Conservation (phyloP, 2,113 vertebrate species). For the Heliornis fulica region DNA sequence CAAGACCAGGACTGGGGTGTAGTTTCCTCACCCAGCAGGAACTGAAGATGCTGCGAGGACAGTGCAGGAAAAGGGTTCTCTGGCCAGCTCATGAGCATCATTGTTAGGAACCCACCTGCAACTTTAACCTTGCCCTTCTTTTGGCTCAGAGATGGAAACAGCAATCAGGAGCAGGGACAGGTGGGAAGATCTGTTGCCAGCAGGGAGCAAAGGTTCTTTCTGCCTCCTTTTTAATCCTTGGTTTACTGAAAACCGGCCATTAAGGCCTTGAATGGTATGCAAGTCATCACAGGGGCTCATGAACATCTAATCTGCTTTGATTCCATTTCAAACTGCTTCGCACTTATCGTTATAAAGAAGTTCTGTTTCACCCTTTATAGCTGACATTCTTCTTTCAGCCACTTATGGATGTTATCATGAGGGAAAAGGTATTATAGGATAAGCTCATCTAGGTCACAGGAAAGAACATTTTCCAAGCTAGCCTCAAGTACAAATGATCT, state of each 20-base stretch:
- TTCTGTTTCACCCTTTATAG: background rate
- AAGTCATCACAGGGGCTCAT: background rate
- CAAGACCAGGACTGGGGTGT: background rate
- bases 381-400: background rate
- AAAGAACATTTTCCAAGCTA: slow-evolving; percentile 19
- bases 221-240: background rate
- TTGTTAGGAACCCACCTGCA: background rate
- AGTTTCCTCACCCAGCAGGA: background rate
- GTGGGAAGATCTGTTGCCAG: background rate
- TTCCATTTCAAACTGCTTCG: background rate
- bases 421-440: slow-evolving; percentile 8
- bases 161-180: background rate
- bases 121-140: background rate
- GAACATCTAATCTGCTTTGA: background rate
- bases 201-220: background rate
- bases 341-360: background rate
- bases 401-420: background rate
- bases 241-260: background rate
- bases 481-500: background rate
- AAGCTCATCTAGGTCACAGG: slow-evolving; percentile 8
- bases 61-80: background rate
- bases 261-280: background rate
- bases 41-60: background rate
- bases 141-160: background rate
- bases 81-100: background rate